Evolutionary conservation across 2,797 vertebrate genomes (phyloP).

Genomic region (Neosilurus hyrtlii): DNA sequence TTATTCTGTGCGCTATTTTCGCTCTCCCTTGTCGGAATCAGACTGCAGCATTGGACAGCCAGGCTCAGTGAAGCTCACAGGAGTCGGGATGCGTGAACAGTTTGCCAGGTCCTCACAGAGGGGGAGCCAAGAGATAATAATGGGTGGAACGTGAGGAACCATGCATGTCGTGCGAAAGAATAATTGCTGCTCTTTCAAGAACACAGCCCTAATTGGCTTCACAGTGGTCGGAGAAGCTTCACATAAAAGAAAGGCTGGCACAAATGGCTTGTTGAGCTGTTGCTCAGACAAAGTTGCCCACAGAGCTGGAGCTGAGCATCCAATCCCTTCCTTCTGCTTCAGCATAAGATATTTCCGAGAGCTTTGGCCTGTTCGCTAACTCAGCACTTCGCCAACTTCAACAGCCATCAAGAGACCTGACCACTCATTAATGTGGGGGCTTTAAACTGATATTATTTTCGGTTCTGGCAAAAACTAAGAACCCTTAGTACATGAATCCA

Average conservation of each 20-base stretch:
- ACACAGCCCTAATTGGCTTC: constrained; percentile 79
- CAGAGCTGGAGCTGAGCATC: constrained; percentile 71
- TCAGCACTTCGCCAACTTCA: constrained; percentile 19
- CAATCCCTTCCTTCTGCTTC: constrained; percentile 47
- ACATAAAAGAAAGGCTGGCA: constrained; percentile 49
- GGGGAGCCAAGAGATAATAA: constrained; percentile 76
- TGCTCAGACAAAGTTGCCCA: constrained; percentile 62
- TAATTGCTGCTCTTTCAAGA: constrained; percentile 81
- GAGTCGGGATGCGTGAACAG: constrained; percentile 67
- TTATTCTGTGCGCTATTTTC: constrained; percentile 55
- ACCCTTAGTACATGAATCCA: constrained; percentile 22
- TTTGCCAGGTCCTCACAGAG: constrained; percentile 71
- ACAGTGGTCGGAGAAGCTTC: constrained; percentile 70
- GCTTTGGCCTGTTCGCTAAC: constrained; percentile 22
- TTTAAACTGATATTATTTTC: constrained; percentile 32
- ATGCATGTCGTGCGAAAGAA: constrained; percentile 75
- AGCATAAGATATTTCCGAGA: constrained; percentile 61
- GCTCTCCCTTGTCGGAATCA: constrained; percentile 45
- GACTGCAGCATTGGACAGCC: constrained; percentile 52
- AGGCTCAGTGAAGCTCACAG: constrained; percentile 67
- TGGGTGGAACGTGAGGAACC: constrained; percentile 72
- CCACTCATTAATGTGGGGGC: constrained; percentile 52
- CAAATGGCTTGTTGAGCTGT: constrained; percentile 45
- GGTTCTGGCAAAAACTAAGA: constrained; percentile 33
- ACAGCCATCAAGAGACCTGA: constrained; percentile 43